Conservation (phyloP, 2,888 invertebrate species). For the Eremobia ochroleuca region DNA sequence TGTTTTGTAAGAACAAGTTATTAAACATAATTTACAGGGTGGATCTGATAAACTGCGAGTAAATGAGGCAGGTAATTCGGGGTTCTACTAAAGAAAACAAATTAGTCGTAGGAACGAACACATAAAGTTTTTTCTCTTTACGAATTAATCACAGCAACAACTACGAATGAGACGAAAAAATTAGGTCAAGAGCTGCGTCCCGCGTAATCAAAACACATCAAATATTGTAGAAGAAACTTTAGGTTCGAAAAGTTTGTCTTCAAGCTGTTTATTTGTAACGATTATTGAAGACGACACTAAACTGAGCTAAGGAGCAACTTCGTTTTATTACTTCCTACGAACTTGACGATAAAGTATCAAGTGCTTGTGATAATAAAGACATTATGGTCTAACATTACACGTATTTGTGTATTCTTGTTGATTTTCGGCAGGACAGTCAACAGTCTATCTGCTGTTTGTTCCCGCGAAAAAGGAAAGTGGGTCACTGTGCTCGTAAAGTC, state of each 20-base stretch:
- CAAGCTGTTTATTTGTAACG: slow-evolving; percentile 54
- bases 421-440: slow-evolving; percentile 42
- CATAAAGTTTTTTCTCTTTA: slow-evolving; percentile 20
- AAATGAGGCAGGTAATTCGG: slow-evolving; percentile 3
- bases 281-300: slow-evolving; percentile 51
- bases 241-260: slow-evolving; percentile 40
- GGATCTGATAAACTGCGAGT: slow-evolving; percentile 2
- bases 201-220: slow-evolving; percentile 53
- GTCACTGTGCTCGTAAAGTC: slow-evolving; percentile 45
- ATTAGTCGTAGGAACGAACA: slow-evolving; percentile 26
- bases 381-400: slow-evolving; percentile 24
- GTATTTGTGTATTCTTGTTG: slow-evolving; percentile 42
- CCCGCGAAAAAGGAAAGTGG: slow-evolving; percentile 45
- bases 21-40: background rate
- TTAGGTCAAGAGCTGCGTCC: slow-evolving; percentile 30
- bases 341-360: slow-evolving; percentile 45
- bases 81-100: slow-evolving; percentile 23
- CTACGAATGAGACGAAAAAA: slow-evolving; percentile 33
- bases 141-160: slow-evolving; percentile 48
- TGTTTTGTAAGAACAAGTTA: background rate
- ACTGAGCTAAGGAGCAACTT: slow-evolving; percentile 44
- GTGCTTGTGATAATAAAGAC: slow-evolving; percentile 29
- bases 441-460: slow-evolving; percentile 45
- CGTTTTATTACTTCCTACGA: slow-evolving; percentile 52
- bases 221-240: slow-evolving; percentile 53